Evolutionary conservation across 2,888 invertebrate genomes (phyloP).

Genomic region (Tiliacea citrago): DNA sequence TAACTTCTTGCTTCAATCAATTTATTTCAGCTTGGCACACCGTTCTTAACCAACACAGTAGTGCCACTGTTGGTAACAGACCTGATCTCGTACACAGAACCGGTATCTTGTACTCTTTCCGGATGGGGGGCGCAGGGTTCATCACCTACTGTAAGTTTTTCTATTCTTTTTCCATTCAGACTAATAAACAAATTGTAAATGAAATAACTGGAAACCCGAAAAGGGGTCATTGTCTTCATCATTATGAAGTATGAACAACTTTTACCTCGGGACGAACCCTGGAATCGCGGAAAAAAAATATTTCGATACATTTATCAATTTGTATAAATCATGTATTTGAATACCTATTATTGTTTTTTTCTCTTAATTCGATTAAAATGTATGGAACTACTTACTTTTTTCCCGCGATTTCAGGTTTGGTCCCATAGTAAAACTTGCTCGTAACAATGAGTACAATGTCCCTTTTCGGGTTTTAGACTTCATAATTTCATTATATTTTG

Average conservation of each 20-base stretch:
- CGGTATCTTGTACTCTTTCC: conserved; percentile 2
- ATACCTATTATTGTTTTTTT: no score
- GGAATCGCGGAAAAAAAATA: background rate
- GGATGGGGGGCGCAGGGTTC: conserved; percentile 20
- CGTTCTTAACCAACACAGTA: conserved; percentile 4
- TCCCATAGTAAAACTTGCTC: background rate
- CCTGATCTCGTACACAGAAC: background rate
- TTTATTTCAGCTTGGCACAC: conserved; percentile 9
- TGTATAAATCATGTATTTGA: background rate
- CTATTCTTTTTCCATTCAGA: background rate
- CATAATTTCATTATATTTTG: background rate
- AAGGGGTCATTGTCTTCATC: background rate
- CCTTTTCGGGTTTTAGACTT: background rate
- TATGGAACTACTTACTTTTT: background rate
- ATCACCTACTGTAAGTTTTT: conserved; percentile 17
- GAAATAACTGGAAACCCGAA: background rate
- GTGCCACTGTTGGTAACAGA: background rate
- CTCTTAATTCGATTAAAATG: background rate
- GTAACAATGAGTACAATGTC: background rate
- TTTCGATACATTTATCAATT: background rate
- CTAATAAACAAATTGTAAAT: background rate
- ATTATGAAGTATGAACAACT: background rate
- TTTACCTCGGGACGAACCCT: background rate
- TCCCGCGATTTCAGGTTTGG: background rate
- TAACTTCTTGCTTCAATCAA: background rate